phyloP scores from a whole-genome alignment of 2,888 invertebrate species.

The Cosmia pyralina region DNA sequence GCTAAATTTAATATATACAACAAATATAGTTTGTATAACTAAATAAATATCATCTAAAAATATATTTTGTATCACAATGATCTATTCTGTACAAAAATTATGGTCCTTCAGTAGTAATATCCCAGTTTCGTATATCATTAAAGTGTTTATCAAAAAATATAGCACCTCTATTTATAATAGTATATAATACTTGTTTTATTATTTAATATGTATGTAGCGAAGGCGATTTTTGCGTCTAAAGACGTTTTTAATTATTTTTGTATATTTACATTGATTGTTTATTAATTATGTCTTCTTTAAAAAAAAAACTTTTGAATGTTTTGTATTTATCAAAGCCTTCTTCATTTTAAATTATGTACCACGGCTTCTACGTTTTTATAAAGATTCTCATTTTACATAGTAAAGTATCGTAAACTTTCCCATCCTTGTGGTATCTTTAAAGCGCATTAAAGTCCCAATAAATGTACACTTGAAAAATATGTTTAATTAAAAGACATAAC shows the following conservation, averaged over 20 bases:
- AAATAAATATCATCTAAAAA: slow-evolving; percentile 85
- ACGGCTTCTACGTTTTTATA: neutral
- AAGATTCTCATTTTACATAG: slow-evolving; percentile 22
- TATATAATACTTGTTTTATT: slow-evolving; percentile 68
- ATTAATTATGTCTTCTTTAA: slow-evolving; percentile 12
- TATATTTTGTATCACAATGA: slow-evolving; percentile 84
- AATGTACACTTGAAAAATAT: too few species aligned
- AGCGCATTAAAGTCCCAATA: neutral
- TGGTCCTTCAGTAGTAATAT: slow-evolving; percentile 77
- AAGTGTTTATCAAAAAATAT: slow-evolving; percentile 66
- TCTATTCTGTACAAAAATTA: slow-evolving; percentile 75
- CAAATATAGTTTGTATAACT: slow-evolving; percentile 71
- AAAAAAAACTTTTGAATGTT: neutral
- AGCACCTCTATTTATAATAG: slow-evolving; percentile 73
- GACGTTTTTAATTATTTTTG: slow-evolving; percentile 5
- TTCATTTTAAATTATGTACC: neutral
- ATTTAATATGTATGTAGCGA: slow-evolving; percentile 23
- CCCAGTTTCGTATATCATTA: slow-evolving; percentile 64
- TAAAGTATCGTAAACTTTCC: slow-evolving; percentile 12
- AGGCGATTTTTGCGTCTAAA: slow-evolving; percentile 1
- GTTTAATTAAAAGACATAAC: slow-evolving; percentile 22
- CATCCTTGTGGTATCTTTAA: neutral
- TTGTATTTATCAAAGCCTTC: neutral
- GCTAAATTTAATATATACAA: slow-evolving; percentile 72
- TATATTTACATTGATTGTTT: slow-evolving; percentile 20